Evolutionary conservation across 2,113 vertebrate genomes (phyloP), one percentile per base, ranked within the genome.

Genomic region (Cygnus atratus): DNA sequence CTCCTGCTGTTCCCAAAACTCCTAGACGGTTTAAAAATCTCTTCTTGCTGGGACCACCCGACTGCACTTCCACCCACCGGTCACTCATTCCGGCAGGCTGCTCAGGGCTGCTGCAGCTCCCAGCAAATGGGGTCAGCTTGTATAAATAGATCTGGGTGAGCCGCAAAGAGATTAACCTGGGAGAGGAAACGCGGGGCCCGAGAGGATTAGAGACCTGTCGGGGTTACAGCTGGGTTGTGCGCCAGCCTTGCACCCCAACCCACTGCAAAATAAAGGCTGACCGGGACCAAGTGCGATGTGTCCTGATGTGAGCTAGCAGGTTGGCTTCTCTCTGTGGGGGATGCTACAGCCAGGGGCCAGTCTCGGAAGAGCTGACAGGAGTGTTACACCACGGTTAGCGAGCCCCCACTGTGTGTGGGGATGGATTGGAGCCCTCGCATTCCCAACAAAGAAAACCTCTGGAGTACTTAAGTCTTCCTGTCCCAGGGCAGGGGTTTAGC

Each of bases 1-100:
- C 81, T 96, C 87, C 73, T 90, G 86, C 54, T 67, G 87, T 75
- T 57, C 90, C 91, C 77, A 91, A 93, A 93, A 84, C 90, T 94
- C 61, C 48, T 62, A 68, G 46, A 44, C 68, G 39, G 57, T 85
- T 74, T 72, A 3, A 48, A 41, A 35, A 46, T 22, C 9, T 39
- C 16, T 50, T 73, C 37, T 28, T 11, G 6, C 48, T 79, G 88
- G 63, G 80, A 16, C 58, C 93, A 88, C 54, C 82, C 92, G 71
- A 28, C 48, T 91, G 86, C 70, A 92, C 73, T 68, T 92, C 24
- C 61, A 80, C 85, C 44, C 59, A 13, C 82, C 54, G 63, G 74
- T 85, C 94, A 77, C 84, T 88, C 83, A 67, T 68, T 44, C 50
- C 72, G 78, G 86, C 85, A 16, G 12, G 52, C 81, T 93, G 91